A percentile compares a stretch with the other conserved stretches of the same genome.
These are phyloP conservation scores for Poecilia gillii DNA, from an alignment of 2,797 vertebrate species.

Conservation along the genomic window DNA sequence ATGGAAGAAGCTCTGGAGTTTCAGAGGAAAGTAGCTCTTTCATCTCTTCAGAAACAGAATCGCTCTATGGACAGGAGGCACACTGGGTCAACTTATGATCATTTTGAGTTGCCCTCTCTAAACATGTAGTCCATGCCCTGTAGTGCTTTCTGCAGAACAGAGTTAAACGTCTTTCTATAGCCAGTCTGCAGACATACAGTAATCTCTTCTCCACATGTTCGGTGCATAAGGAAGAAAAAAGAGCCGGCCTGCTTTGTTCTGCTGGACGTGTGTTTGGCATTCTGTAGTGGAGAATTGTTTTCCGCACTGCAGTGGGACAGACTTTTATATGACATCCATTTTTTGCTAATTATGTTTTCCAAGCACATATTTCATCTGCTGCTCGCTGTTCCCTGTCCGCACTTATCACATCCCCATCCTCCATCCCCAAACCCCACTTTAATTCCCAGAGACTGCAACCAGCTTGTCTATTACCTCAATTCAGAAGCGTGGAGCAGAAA, in stretches of 20 bases:
- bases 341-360: conserved; percentile 70
- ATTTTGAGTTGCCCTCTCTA: conserved; percentile 24
- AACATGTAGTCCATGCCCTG: conserved; percentile 3
- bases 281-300: conserved; percentile 31
- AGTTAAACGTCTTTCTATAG: conserved; percentile 43
- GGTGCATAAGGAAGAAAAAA: conserved; percentile 19
- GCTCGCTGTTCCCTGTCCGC: conserved; percentile 45
- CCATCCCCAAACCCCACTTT: conserved; percentile 35
- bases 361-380: conserved; percentile 69
- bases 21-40: conserved; percentile 21
- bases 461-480: conserved; percentile 66
- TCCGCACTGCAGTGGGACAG: conserved; percentile 37
- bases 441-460: conserved; percentile 52
- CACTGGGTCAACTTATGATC: conserved; percentile 31
- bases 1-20: conserved; percentile 9
- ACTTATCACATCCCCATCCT: conserved; percentile 45
- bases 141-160: conserved; percentile 18
- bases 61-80: conserved; percentile 9
- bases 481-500: conserved; percentile 51
- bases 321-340: conserved; percentile 47
- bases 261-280: conserved; percentile 26
- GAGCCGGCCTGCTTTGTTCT: conserved; percentile 14
- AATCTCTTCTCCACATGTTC: conserved; percentile 41
- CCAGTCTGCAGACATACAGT: conserved; percentile 13
- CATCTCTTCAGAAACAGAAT: conserved; percentile 21